A percentile compares a stretch with the other conserved stretches of the same genome.
phyloP scores from a whole-genome alignment of 2,888 invertebrate species.

The Diloba caeruleocephala region DNA sequence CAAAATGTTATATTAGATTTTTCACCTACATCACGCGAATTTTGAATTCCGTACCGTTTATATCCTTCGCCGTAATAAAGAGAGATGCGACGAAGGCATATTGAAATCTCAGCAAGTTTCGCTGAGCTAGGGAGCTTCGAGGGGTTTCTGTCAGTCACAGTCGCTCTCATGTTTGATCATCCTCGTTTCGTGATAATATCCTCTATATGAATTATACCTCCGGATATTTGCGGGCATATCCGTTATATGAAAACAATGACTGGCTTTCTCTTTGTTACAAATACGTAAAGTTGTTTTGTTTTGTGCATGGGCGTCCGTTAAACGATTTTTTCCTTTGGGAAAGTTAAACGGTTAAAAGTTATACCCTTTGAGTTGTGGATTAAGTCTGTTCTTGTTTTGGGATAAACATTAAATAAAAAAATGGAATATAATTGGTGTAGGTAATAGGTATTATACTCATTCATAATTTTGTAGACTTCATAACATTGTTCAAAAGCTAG shows the following conservation, averaged over 20 bases:
- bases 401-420: no score
- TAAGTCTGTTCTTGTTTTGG: constrained; percentile 3
- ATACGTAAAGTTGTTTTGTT: constrained; percentile 23
- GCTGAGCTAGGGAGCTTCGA: constrained; percentile 46
- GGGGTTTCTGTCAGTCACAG: constrained; percentile 59
- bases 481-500: no score
- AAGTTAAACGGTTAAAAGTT: constrained; percentile 12
- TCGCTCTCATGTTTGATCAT: constrained; percentile 45
- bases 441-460: no score
- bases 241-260: constrained; percentile 34
- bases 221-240: constrained; percentile 21
- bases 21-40: constrained; percentile 17
- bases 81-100: constrained; percentile 46
- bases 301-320: not conserved
- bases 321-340: constrained; percentile 13
- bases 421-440: no score
- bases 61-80: constrained; percentile 34
- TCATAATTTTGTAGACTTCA: no score
- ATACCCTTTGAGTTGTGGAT: constrained; percentile 1
- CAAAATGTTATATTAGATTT: constrained; percentile 13
- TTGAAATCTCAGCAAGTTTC: constrained; percentile 58
- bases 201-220: constrained; percentile 35
- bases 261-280: constrained; percentile 16
- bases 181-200: constrained; percentile 35
- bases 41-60: constrained; percentile 34